Percentiles rank a stretch among this genome's conserved stretches.
Evolutionary conservation across 2,888 invertebrate species (phyloP).

Genomic region (Dyspetes luteomarginatus): DNA sequence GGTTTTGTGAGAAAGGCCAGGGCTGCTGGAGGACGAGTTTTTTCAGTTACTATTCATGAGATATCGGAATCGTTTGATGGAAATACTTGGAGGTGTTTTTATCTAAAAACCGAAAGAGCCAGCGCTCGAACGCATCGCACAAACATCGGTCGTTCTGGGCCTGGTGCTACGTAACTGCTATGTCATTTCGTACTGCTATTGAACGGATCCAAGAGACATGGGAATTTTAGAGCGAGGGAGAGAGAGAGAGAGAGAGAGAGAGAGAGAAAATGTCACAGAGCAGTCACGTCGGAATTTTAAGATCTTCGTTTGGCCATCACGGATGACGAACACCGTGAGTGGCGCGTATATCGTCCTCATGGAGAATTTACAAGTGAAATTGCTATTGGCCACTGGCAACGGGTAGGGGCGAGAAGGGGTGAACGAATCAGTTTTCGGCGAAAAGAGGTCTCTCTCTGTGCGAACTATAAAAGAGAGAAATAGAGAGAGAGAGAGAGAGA

Average conservation of each 20-base stretch:
- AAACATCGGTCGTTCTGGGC: too few species aligned
- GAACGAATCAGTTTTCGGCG: background rate
- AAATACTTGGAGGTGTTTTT: too few species aligned
- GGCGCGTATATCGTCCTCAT: slow-evolving; percentile 45
- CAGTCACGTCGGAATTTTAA: slow-evolving; percentile 59
- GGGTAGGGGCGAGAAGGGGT: background rate
- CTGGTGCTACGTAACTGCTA: too few species aligned
- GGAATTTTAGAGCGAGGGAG: background rate
- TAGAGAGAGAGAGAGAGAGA: slow-evolving; percentile 1
- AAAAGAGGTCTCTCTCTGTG: slow-evolving; percentile 6
- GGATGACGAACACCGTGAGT: slow-evolving; percentile 26
- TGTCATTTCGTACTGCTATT: too few species aligned
- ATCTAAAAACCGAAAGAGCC: too few species aligned
- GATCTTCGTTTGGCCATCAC: slow-evolving; percentile 52
- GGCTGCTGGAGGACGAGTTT: too few species aligned
- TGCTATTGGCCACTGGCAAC: slow-evolving; percentile 38
- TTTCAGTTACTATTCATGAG: too few species aligned
- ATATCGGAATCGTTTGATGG: too few species aligned
- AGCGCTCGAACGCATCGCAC: too few species aligned
- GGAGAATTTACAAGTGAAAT: slow-evolving; percentile 74
- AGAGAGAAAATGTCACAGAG: slow-evolving; percentile 25
- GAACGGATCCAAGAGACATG: slow-evolving; percentile 15
- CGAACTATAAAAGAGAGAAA: slow-evolving; percentile 17
- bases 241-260: slow-evolving; percentile 30
- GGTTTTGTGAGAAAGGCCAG: too few species aligned